phyloP scores from a whole-genome alignment of 2,797 vertebrate species.

The Galago senegalensis region DNA sequence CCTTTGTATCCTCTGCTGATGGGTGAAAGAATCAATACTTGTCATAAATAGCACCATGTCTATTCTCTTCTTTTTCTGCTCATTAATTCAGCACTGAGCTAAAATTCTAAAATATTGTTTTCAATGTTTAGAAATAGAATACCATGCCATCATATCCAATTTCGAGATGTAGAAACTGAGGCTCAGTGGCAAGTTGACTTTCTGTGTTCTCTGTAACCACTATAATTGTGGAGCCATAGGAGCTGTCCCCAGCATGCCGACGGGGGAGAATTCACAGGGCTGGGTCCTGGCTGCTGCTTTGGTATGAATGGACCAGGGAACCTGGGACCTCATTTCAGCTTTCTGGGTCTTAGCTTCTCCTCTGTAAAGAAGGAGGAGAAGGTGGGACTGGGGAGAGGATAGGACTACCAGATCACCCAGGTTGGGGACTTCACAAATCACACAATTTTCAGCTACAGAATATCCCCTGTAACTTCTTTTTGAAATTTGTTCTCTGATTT shows the following conservation, averaged over 20 bases:
- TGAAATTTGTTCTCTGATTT: not conserved
- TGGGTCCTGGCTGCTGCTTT: not conserved
- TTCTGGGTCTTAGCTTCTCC: not conserved
- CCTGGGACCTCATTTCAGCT: not conserved
- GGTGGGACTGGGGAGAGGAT: accelerated
- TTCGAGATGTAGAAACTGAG: constrained; percentile 23
- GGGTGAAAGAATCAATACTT: not conserved
- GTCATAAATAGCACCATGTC: not conserved
- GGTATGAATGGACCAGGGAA: not conserved
- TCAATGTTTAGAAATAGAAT: not conserved
- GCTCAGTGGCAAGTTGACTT: not conserved
- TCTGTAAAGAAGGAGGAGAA: not conserved
- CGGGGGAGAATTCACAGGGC: not conserved
- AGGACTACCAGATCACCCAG: not conserved
- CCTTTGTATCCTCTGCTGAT: not conserved
- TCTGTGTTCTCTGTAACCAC: not conserved
- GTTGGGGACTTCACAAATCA: not conserved
- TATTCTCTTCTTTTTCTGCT: not conserved
- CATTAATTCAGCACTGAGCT: not conserved
- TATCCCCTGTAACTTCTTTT: not conserved
- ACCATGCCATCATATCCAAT: not conserved
- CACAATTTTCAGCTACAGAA: not conserved
- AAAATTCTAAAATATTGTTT: constrained; percentile 44
- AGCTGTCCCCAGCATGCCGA: accelerated
- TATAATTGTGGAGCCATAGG: accelerated